Conservation (phyloP, 2,797 vertebrate species). For the Lycodopsis pacificus region DNA sequence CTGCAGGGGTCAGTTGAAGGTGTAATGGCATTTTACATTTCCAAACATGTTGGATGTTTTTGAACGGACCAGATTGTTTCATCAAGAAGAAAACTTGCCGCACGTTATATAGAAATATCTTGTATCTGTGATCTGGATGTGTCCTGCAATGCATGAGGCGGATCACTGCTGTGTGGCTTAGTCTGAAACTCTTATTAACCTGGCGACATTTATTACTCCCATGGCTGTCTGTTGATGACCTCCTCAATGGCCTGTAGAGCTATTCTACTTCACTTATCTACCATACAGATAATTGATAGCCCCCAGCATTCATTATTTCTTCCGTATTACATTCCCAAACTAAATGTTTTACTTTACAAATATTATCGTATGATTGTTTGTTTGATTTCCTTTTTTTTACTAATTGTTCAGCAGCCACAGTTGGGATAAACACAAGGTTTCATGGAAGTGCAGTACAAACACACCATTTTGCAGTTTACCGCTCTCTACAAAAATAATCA, state of each 20-base stretch:
- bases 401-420: constrained; percentile 34
- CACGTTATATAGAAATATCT: neutral
- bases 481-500: constrained; percentile 36
- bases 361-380: constrained; percentile 5
- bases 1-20: constrained; percentile 22
- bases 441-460: constrained; percentile 25
- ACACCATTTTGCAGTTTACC: constrained; percentile 14
- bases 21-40: neutral
- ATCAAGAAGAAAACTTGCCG: neutral
- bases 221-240: constrained; percentile 53
- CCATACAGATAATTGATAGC: constrained; percentile 53
- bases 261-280: constrained; percentile 48
- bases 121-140: constrained; percentile 14
- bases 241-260: constrained; percentile 43
- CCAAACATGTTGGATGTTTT: neutral
- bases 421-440: constrained; percentile 21
- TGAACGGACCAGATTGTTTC: neutral
- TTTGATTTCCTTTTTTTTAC: constrained; percentile 16
- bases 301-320: constrained; percentile 39
- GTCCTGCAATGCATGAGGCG: constrained; percentile 2
- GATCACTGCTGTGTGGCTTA: constrained; percentile 16
- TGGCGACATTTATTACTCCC: constrained; percentile 36
- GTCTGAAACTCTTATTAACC: constrained; percentile 49
- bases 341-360: constrained; percentile 10
- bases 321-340: constrained; percentile 14